Evolutionary conservation across 2,113 vertebrate species (phyloP).

Genomic region (Campylomormyrus numenius): DNA sequence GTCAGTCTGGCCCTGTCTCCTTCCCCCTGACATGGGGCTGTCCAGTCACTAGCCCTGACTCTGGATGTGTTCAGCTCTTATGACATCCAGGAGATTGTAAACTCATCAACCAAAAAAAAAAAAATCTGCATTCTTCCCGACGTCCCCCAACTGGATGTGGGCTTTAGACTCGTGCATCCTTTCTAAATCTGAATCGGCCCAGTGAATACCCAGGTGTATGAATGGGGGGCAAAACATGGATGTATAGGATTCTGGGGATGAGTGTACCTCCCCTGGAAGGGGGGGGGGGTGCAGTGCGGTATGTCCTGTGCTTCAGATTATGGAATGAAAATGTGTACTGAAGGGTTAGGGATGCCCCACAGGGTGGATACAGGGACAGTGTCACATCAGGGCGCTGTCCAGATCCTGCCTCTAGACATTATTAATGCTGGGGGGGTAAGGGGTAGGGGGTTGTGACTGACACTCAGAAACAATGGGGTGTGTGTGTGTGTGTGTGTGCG

Average conservation of each 20-base stretch:
- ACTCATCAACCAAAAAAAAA: not conserved
- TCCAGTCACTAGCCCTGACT: not conserved
- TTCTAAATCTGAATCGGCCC: not conserved
- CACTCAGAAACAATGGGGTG: not conserved
- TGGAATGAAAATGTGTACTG: not conserved
- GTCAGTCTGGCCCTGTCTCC: not conserved
- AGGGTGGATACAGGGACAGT: conserved; percentile 4
- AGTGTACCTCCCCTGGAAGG: not conserved
- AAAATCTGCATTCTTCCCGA: not conserved
- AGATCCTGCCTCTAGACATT: conserved; percentile 17
- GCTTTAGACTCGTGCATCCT: not conserved
- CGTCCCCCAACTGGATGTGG: not conserved
- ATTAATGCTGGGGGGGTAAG: conserved; percentile 1
- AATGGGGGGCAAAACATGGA: not conserved
- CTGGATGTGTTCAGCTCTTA: not conserved
- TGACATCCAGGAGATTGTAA: not conserved
- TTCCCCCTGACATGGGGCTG: not conserved
- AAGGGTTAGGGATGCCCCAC: conserved; percentile 23
- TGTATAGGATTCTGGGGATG: not conserved
- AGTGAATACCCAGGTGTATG: not conserved
- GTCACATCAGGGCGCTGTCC: not conserved
- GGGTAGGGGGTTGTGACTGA: not conserved
- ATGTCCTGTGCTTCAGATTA: not conserved
- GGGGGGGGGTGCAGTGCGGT: not conserved
- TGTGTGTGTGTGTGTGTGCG: not conserved